Conservation (phyloP, 2,113 vertebrate genomes). For the Hyperoodon ampullatus region DNA sequence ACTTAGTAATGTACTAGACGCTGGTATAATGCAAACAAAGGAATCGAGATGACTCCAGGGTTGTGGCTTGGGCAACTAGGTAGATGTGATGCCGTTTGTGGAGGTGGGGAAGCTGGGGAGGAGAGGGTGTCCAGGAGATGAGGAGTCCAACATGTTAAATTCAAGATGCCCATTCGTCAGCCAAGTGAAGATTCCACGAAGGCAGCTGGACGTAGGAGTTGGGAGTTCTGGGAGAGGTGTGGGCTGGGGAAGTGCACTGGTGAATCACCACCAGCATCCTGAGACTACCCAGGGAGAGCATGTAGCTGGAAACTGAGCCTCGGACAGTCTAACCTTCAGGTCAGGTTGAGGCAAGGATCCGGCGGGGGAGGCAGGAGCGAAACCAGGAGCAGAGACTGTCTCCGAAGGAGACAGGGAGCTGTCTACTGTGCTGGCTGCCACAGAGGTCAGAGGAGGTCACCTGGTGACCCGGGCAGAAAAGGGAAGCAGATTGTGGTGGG, state of each 20-base stretch:
- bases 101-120: neutral
- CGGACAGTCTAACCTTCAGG: neutral
- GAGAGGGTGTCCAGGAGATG: neutral
- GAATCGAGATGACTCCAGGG: neutral
- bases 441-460: neutral
- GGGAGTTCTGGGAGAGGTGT: neutral
- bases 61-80: neutral
- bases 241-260: fast-evolving
- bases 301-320: neutral
- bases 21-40: neutral
- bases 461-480: neutral
- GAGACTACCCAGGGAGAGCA: neutral
- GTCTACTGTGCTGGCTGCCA: neutral
- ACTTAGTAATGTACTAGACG: neutral
- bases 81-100: neutral
- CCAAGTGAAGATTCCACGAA: neutral
- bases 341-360: neutral
- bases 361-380: neutral
- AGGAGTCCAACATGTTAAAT: neutral
- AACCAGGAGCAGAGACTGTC: neutral
- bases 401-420: neutral
- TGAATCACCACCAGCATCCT: neutral
- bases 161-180: neutral
- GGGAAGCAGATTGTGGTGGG: neutral
- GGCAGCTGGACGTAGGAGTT: neutral